Evolutionary conservation across 37 sponge, comb jelly and placozoan species (phyloP).

Genomic region (Halichondria panicea): DNA sequence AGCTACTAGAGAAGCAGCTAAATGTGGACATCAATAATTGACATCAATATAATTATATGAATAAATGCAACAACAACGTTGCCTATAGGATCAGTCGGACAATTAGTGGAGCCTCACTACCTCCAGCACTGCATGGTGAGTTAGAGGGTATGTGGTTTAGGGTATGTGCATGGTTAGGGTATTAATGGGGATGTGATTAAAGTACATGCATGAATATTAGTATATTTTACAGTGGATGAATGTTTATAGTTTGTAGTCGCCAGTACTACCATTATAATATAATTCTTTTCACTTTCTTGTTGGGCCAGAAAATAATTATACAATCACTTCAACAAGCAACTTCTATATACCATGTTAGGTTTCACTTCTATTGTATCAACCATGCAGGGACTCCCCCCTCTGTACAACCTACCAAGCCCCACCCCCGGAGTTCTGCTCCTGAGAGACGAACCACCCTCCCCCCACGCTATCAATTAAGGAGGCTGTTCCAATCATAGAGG

Average conservation of each 20-base stretch:
- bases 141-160: neutral
- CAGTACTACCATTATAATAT: neutral
- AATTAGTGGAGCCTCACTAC: constrained; percentile 10
- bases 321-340: too few relatives aligned
- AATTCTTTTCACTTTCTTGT: too few relatives aligned
- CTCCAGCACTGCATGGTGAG: constrained; percentile 57
- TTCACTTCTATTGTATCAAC: neutral
- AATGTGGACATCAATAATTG: constrained; percentile 49
- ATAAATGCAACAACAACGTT: too few relatives aligned
- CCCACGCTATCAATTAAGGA: too few relatives aligned
- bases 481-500: too few relatives aligned
- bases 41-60: constrained; percentile 40
- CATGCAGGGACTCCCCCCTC: constrained; percentile 63
- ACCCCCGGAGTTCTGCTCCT: neutral
- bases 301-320: too few relatives aligned
- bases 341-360: too few relatives aligned
- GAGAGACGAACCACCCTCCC: constrained; percentile 8
- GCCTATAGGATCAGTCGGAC: constrained; percentile 3
- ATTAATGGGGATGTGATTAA: neutral
- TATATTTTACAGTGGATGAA: neutral
- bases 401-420: neutral
- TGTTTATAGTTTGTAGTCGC: neutral
- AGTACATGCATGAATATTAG: neutral
- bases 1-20: constrained; percentile 10
- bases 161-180: neutral